Percentiles rank a stretch among this genome's conserved stretches.
phyloP scores from a whole-genome alignment of 2,888 invertebrate genomes.

The Ectemnius lituratus region DNA sequence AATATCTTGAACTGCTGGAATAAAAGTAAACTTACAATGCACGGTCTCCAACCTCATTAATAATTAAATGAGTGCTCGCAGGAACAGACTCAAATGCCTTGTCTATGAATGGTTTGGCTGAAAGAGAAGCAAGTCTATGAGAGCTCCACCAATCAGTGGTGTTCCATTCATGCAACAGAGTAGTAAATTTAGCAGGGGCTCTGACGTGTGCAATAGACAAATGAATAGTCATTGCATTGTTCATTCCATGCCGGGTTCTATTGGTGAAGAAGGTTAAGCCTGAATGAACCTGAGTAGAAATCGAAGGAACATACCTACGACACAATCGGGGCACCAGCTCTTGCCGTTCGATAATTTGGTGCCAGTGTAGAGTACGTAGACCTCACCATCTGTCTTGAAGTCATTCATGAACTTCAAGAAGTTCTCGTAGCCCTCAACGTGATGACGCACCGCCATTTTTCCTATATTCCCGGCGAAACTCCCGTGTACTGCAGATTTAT shows the following conservation, averaged over 20 bases:
- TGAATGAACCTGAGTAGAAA: too few species aligned
- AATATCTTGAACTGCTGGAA: background rate
- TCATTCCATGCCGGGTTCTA: too few species aligned
- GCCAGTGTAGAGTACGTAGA: slow-evolving; percentile 84
- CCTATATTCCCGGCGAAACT: too few species aligned
- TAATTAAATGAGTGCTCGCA: slow-evolving; percentile 83
- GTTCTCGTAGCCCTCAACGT: slow-evolving; percentile 82
- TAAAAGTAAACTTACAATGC: slow-evolving; percentile 82
- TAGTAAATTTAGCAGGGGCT: too few species aligned
- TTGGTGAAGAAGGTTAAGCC: too few species aligned
- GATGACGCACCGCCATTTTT: slow-evolving; percentile 78
- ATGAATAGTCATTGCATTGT: too few species aligned
- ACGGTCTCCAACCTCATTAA: slow-evolving; percentile 89
- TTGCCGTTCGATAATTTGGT: slow-evolving; percentile 82
- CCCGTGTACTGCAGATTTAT: too few species aligned
- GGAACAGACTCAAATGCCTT: slow-evolving; percentile 82
- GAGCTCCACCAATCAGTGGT: too few species aligned
- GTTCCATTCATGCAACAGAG: too few species aligned
- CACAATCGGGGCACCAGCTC: slow-evolving; percentile 96
- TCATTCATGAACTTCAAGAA: slow-evolving; percentile 81
- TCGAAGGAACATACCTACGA: slow-evolving; percentile 81
- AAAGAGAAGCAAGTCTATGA: slow-evolving; percentile 42
- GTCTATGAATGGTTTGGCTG: slow-evolving; percentile 89
- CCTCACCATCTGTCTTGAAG: slow-evolving; percentile 77
- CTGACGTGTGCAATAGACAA: too few species aligned